Percentiles rank a stretch among this genome's conserved stretches.
Evolutionary conservation across 2,888 invertebrate genomes (phyloP).

Genomic region (Oxystoma pomonae): DNA sequence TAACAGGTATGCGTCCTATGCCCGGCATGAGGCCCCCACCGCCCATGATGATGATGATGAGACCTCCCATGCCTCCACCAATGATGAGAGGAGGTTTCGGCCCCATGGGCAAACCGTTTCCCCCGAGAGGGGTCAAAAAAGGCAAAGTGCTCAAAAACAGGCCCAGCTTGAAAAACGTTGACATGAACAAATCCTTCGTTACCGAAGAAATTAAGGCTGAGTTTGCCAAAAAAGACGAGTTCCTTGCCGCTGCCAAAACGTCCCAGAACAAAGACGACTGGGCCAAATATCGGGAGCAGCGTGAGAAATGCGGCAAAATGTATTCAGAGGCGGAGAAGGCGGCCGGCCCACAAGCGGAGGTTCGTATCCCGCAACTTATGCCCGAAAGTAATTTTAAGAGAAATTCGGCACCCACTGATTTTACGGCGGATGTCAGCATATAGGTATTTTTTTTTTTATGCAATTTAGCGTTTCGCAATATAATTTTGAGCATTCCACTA

Average conservation of each 20-base stretch:
- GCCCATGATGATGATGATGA: slow-evolving; percentile 37
- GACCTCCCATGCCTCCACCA: slow-evolving; percentile 26
- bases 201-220: slow-evolving; percentile 53
- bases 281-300: slow-evolving; percentile 54
- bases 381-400: slow-evolving; percentile 45
- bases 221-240: slow-evolving; percentile 48
- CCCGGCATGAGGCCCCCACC: slow-evolving; percentile 36
- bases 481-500: neutral
- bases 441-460: slow-evolving; percentile 40
- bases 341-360: slow-evolving; percentile 53
- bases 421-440: slow-evolving; percentile 48
- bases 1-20: slow-evolving; percentile 32
- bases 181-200: slow-evolving; percentile 57
- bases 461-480: slow-evolving; percentile 10
- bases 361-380: slow-evolving; percentile 50
- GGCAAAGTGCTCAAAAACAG: slow-evolving; percentile 37
- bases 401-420: slow-evolving; percentile 47
- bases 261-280: slow-evolving; percentile 54
- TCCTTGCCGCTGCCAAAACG: slow-evolving; percentile 49
- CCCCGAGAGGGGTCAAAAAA: slow-evolving; percentile 33
- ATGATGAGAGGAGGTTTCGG: slow-evolving; percentile 29
- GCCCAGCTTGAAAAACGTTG: slow-evolving; percentile 35
- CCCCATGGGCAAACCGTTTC: slow-evolving; percentile 28
- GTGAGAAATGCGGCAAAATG: slow-evolving; percentile 55
- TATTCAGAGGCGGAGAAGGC: slow-evolving; percentile 54